Percentiles rank a stretch among this genome's conserved stretches.
These are phyloP conservation scores for Enteromius treurensis DNA, from an alignment of 2,797 vertebrate genomes.

Conservation along the genomic window DNA sequence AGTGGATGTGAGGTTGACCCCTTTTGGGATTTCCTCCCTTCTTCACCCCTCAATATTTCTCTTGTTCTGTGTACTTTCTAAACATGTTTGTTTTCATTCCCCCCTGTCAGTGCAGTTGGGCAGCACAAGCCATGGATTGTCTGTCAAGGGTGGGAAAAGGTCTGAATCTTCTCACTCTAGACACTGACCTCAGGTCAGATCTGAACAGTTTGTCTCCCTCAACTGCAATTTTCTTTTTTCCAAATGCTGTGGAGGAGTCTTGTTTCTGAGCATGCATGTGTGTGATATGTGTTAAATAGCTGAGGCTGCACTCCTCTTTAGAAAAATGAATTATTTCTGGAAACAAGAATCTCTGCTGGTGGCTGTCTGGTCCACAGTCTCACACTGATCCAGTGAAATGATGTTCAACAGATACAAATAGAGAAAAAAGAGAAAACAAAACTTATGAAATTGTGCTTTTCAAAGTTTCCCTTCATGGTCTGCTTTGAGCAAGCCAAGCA, in stretches of 20 bases:
- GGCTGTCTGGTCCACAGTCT: conserved; percentile 70
- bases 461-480: conserved; percentile 62
- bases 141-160: conserved; percentile 49
- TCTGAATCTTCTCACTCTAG: conserved; percentile 40
- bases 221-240: background rate
- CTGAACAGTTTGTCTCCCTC: conserved; percentile 36
- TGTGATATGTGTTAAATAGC: background rate
- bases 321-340: conserved; percentile 40
- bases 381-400: conserved; percentile 72
- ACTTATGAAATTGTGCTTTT: conserved; percentile 68
- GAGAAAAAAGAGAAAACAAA: conserved; percentile 60
- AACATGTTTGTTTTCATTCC: conserved; percentile 76
- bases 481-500: conserved; percentile 60
- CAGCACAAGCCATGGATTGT: conserved; percentile 42
- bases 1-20: conserved; percentile 67
- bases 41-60: conserved; percentile 73
- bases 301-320: conserved; percentile 22
- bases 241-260: conserved; percentile 29
- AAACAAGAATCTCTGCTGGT: conserved; percentile 71
- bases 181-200: conserved; percentile 47
- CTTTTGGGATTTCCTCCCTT: conserved; percentile 70
- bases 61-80: conserved; percentile 71
- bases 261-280: background rate
- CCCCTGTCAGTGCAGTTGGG: conserved; percentile 70
- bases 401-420: conserved; percentile 75